Evolutionary conservation across 2,797 vertebrate genomes (phyloP).

Genomic region (Picus viridis): DNA sequence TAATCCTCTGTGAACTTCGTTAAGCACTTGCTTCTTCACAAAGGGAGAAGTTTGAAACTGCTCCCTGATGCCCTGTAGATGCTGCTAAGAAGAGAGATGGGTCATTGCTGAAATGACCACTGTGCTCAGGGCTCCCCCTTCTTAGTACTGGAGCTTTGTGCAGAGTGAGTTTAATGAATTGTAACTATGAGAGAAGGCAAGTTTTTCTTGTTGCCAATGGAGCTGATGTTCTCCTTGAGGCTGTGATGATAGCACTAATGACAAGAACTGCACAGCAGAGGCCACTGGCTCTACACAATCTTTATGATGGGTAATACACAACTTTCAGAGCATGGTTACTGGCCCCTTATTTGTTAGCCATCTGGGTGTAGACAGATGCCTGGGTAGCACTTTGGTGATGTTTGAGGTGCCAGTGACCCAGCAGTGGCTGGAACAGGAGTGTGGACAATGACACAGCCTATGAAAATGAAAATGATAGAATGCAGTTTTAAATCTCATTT

Average conservation of each 20-base stretch:
- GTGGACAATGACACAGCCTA: neutral
- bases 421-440: neutral
- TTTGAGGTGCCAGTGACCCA: neutral
- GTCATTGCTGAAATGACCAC: neutral
- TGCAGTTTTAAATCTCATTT: neutral
- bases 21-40: neutral
- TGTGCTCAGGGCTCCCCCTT: neutral
- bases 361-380: neutral
- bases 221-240: neutral
- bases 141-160: neutral
- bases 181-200: neutral
- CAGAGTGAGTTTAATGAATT: neutral
- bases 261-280: neutral
- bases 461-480: neutral
- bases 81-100: neutral
- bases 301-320: neutral
- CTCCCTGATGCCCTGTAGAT: neutral
- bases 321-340: neutral
- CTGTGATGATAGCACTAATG: neutral
- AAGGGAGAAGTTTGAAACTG: neutral
- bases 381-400: neutral
- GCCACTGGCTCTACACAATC: neutral
- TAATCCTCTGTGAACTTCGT: neutral
- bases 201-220: neutral
- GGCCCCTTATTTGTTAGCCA: neutral